Conservation (phyloP, 1,140 invertebrate species). For the Oreohelix idahoensis region DNA sequence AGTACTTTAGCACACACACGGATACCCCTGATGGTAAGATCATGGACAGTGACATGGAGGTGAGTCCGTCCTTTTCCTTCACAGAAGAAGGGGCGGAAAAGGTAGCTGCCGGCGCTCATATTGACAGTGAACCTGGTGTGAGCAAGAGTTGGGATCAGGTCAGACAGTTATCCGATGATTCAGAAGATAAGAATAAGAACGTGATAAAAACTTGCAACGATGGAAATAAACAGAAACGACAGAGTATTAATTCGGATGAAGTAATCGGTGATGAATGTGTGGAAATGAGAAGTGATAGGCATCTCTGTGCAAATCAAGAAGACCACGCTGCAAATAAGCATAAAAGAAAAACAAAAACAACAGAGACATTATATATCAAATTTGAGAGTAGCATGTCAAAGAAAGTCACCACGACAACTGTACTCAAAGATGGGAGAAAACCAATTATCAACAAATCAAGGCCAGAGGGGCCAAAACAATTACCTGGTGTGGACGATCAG, state of each 20-base stretch:
- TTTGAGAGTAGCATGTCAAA: conserved; percentile 35
- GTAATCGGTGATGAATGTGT: not conserved
- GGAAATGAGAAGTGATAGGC: not conserved
- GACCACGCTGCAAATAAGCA: not conserved
- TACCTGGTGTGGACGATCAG: not conserved
- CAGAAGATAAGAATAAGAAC: not conserved
- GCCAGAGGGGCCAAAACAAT: not conserved
- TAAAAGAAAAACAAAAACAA: conserved; percentile 32
- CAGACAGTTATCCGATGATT: not conserved
- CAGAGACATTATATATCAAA: conserved; percentile 31
- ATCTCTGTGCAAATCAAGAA: not conserved
- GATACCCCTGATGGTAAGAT: conserved; percentile 9
- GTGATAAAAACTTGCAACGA: not conserved
- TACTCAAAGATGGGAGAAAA: conserved; percentile 1
- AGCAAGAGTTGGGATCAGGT: not conserved
- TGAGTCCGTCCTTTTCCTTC: not conserved
- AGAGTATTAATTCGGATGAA: not conserved
- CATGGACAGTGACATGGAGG: not conserved
- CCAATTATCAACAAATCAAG: not conserved
- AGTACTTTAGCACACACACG: not conserved
- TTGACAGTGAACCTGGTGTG: not conserved
- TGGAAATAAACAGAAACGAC: not conserved
- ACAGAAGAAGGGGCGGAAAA: not conserved
- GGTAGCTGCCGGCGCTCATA: not conserved
- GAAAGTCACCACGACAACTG: conserved; percentile 23